Conservation (phyloP, 1,140 invertebrate species). For the Cyclargus thomasi region DNA sequence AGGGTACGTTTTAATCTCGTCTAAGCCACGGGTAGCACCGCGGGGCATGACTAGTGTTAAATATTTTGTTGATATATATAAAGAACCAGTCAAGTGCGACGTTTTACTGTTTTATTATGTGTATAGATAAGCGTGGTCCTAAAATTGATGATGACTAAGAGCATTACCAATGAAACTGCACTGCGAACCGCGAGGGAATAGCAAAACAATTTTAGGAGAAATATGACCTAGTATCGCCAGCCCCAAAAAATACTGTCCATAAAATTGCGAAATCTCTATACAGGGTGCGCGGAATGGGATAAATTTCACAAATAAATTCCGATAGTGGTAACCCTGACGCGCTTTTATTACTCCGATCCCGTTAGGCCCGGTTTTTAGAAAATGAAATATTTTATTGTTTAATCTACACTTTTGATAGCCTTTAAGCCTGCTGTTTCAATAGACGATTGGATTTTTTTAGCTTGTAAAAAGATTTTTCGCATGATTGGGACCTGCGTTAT, state of each 20-base stretch:
- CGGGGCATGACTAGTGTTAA: too few species aligned
- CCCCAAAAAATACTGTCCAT: conserved; percentile 10
- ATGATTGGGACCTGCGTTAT: too few species aligned
- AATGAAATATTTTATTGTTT: conserved; percentile 36
- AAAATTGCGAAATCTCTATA: conserved; percentile 1
- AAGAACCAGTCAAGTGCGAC: too few species aligned
- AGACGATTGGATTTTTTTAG: background rate
- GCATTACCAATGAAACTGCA: background rate
- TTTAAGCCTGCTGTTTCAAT: background rate
- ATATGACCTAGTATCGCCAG: background rate
- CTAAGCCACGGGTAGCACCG: too few species aligned
- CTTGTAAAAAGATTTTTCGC: too few species aligned
- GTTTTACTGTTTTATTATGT: too few species aligned
- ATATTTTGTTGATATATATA: too few species aligned
- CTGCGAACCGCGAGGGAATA: background rate
- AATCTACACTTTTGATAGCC: conserved; percentile 11
- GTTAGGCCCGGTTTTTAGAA: conserved; percentile 38
- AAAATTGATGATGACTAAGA: background rate
- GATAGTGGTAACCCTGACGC: conserved; percentile 35
- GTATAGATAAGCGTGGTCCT: too few species aligned
- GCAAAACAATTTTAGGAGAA: conserved; percentile 1
- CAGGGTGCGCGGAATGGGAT: conserved; percentile 19
- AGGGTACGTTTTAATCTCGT: too few species aligned
- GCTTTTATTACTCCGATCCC: conserved; percentile 45
- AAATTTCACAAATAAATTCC: conserved; percentile 33